A percentile compares a stretch with the other conserved stretches of the same genome.
phyloP scores from a whole-genome alignment of 2,113 vertebrate species.

The Cariama cristata region DNA sequence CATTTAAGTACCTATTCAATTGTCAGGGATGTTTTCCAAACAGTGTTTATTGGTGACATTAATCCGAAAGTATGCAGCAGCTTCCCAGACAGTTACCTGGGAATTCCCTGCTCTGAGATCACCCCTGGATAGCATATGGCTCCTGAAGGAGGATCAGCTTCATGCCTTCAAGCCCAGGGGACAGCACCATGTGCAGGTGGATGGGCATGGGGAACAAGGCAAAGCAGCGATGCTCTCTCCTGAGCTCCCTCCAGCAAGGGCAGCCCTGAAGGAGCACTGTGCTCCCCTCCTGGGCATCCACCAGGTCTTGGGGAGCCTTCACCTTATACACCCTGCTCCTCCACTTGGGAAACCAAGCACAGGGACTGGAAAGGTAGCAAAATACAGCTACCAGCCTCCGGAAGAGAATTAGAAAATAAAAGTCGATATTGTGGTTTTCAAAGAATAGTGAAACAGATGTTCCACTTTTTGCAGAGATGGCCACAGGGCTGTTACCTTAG shows the following conservation, averaged over 20 bases:
- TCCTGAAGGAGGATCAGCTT: neutral
- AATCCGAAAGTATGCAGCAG: neutral
- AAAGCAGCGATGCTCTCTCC: neutral
- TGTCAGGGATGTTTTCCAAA: neutral
- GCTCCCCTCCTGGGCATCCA: neutral
- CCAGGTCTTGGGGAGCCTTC: neutral
- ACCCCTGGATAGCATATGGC: accelerated
- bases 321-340: neutral
- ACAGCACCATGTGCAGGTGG: neutral
- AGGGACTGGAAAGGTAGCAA: neutral
- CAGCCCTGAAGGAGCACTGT: neutral
- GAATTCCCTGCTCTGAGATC: neutral
- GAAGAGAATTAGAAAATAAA: neutral
- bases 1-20: neutral
- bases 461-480: neutral
- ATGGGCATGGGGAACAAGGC: neutral
- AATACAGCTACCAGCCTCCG: neutral
- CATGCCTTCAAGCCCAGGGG: neutral
- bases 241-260: neutral
- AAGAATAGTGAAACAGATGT: neutral
- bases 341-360: neutral
- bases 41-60: neutral
- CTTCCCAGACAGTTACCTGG: neutral
- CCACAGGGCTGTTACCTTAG: neutral
- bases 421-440: neutral